Base-by-base conservation (phyloP, 2,797 vertebrate species). In the Mormyrops boulengeri region DNA sequence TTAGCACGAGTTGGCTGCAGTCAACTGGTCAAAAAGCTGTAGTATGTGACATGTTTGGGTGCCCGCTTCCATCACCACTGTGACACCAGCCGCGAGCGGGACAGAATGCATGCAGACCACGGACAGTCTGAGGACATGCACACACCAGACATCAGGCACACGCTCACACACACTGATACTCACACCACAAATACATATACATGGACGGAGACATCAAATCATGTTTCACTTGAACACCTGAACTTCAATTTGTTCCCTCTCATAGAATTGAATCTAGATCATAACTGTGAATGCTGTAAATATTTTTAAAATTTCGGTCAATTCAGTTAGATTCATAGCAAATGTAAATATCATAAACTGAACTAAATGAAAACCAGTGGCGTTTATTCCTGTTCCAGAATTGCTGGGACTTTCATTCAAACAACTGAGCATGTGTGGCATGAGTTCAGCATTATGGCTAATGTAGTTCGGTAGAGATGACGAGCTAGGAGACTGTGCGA, bases 51-150 rank as follows among this genome's bases (percentile, higher is more conserved):
- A 50, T 3, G 2, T 50, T 22, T 85, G 19, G 9, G 30, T 34
- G 60, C 47, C 57, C 30, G 12, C 19, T 17, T 86, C 55, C 82
- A 69, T 96, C 96, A 96, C 96, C 96, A 93, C 94, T 95, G 96
- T 96, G 94, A 96, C 96, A 96, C 96, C 96, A 95, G 95, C 96
- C 94, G 90, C 93, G 94, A 93, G 93, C 94, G 93, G 94, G 92
- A 95, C 93, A 94, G 91, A 41, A 26, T 89, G 93, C 95, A 96
- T 96, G 95, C 95, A 95, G 91, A 92, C 93, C 93, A 94, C 55
- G 22, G 82, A 41, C 47, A 85, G 41, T 62, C 55, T 34, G 41
- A 86, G 93, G 91, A 93, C 92, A 92, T 93, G 93, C 93, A 93
- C 91, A 82, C 91, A 92, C n/a, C 50, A 19, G 66, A 47, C 38